These are phyloP conservation scores for Anthopleura xanthogrammica DNA, from an alignment of 92 coral and sea anemone genomes.

Conservation along the genomic window DNA sequence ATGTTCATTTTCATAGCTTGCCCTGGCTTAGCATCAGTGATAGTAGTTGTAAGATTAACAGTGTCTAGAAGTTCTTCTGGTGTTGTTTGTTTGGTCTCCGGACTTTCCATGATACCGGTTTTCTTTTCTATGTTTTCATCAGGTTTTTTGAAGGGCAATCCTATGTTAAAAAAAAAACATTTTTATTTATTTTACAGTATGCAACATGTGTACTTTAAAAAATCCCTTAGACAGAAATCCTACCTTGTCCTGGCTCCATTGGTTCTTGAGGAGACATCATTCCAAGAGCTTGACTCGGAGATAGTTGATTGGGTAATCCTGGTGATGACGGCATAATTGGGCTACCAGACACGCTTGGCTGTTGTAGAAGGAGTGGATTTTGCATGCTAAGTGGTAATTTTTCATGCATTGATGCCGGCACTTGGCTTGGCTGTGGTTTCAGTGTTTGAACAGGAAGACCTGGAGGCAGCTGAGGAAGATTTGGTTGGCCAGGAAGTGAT, in stretches of 20 bases:
- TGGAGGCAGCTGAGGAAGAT: background rate
- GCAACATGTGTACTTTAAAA: background rate
- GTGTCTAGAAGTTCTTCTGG: constrained; percentile 21
- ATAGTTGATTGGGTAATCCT: background rate
- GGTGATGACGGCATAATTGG: constrained; percentile 10
- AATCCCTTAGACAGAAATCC: background rate
- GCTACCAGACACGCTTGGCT: background rate
- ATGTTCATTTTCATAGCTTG: constrained; percentile 90
- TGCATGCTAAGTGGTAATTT: constrained; percentile 5
- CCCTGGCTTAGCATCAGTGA: constrained; percentile 83
- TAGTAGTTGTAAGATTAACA: constrained; percentile 59
- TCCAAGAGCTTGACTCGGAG: constrained; percentile 28
- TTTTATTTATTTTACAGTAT: background rate
- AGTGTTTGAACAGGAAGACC: background rate
- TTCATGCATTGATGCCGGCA: background rate
- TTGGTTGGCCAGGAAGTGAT: constrained; percentile 1
- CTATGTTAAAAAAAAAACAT: background rate
- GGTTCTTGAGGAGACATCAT: constrained; percentile 27
- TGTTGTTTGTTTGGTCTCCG: background rate
- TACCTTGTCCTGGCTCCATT: constrained; percentile 17
- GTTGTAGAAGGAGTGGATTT: background rate
- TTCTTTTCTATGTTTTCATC: constrained; percentile 20
- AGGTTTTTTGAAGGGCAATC: background rate
- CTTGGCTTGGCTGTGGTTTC: constrained; percentile 1
- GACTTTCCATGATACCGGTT: constrained; percentile 29